A percentile compares a stretch with the other conserved stretches of the same genome.
Conservation (phyloP, 2,113 vertebrate genomes). For the Ochotona princeps region DNA sequence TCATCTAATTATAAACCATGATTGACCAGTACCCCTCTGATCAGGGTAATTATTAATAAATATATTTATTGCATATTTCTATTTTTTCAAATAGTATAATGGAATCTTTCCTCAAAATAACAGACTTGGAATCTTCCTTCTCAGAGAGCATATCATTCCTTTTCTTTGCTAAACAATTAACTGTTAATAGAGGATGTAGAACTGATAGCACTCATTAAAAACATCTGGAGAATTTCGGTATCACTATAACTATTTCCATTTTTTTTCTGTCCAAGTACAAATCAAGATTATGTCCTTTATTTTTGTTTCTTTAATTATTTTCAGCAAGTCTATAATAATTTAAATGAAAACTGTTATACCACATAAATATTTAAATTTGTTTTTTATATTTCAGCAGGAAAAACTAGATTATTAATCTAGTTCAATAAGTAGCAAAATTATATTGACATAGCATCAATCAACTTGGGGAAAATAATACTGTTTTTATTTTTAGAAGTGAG, state of each 20-base stretch:
- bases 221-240: constrained; percentile 77
- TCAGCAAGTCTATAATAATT: constrained; percentile 51
- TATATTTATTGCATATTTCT: background rate
- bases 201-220: constrained; percentile 83
- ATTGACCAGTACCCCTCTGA: constrained; percentile 54
- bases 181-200: constrained; percentile 72
- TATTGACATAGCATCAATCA: constrained; percentile 29
- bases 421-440: constrained; percentile 25
- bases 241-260: constrained; percentile 52
- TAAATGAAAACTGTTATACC: background rate
- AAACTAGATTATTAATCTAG: constrained; percentile 15
- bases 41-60: constrained; percentile 33
- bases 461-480: background rate
- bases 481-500: constrained; percentile 21
- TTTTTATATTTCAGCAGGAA: background rate
- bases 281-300: constrained; percentile 71
- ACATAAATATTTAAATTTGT: background rate
- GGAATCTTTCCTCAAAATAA: constrained; percentile 50
- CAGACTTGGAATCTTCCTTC: constrained; percentile 59
- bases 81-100: constrained; percentile 55
- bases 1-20: background rate
- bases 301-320: background rate
- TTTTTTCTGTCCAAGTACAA: constrained; percentile 57
- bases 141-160: constrained; percentile 66
- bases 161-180: constrained; percentile 70